These are phyloP conservation scores for Acrobasis repandana DNA, from an alignment of 2,888 invertebrate species.

Conservation along the genomic window DNA sequence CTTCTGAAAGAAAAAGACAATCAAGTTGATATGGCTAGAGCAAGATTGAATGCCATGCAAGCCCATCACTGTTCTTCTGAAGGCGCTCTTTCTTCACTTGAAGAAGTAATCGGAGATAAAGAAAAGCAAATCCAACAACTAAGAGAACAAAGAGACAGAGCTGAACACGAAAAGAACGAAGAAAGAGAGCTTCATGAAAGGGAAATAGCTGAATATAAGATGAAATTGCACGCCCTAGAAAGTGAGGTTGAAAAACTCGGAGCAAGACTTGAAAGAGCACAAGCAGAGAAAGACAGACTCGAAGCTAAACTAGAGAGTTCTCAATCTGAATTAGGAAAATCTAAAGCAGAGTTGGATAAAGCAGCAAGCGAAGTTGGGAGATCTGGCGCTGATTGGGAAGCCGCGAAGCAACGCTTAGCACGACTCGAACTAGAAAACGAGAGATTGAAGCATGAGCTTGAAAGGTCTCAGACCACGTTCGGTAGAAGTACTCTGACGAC, in stretches of 20 bases:
- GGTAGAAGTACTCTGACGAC: conserved; percentile 92
- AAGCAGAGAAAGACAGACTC: conserved; percentile 94
- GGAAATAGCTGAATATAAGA: conserved; percentile 96
- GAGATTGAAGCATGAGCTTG: conserved; percentile 92
- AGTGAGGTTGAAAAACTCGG: conserved; percentile 95
- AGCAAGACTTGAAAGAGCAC: conserved; percentile 93
- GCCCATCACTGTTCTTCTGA: conserved; percentile 97
- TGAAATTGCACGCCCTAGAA: conserved; percentile 95
- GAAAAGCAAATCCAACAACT: conserved; percentile 98
- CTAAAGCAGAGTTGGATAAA: conserved; percentile 96
- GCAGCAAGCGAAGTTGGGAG: conserved; percentile 94
- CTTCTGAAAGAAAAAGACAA: conserved; percentile 98
- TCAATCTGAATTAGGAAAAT: conserved; percentile 96
- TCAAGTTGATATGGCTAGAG: conserved; percentile 97
- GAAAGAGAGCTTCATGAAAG: conserved; percentile 96
- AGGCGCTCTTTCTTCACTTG: conserved; percentile 95
- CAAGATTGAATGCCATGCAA: conserved; percentile 95
- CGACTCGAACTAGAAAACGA: conserved; percentile 95
- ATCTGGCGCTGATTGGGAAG: conserved; percentile 94
- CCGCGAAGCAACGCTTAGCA: conserved; percentile 91
- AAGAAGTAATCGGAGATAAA: conserved; percentile 97
- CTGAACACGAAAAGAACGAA: conserved; percentile 97
- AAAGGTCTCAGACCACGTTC: conserved; percentile 91
- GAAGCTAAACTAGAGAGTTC: conserved; percentile 96
- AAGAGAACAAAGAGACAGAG: conserved; percentile 96